A percentile compares a stretch with the other conserved stretches of the same genome.
These are phyloP conservation scores for Bombus confusus DNA, from an alignment of 1,140 invertebrate species.

Conservation along the genomic window DNA sequence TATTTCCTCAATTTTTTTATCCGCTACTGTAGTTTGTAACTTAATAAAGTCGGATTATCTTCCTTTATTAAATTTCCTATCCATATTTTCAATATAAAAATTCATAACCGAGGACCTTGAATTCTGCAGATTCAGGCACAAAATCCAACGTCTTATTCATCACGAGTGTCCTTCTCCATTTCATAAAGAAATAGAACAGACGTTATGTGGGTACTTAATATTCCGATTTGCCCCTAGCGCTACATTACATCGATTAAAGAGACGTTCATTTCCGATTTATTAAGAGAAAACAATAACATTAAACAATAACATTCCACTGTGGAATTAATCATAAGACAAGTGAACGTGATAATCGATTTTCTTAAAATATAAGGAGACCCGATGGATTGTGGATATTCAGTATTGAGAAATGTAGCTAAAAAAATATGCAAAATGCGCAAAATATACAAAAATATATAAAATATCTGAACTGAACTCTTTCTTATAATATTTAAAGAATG, in stretches of 20 bases:
- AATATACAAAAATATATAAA: no score
- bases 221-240: neutral
- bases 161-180: neutral
- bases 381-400: no score
- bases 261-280: no score
- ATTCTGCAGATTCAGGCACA: neutral
- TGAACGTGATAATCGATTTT: neutral
- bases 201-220: neutral
- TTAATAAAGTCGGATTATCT: neutral
- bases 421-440: no score
- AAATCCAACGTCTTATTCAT: neutral
- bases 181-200: neutral
- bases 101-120: neutral
- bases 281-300: neutral
- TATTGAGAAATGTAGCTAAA: no score
- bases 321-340: neutral
- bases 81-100: no score
- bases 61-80: no score
- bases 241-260: neutral
- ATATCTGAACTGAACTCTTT: neutral
- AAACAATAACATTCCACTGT: neutral
- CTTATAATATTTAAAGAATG: neutral
- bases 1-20: neutral
- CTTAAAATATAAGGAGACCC: no score
- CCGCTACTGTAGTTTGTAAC: no score